Percentiles rank a stretch among this genome's conserved stretches.
Conservation (phyloP, 2,797 vertebrate genomes). For the Peromyscus aztecus region DNA sequence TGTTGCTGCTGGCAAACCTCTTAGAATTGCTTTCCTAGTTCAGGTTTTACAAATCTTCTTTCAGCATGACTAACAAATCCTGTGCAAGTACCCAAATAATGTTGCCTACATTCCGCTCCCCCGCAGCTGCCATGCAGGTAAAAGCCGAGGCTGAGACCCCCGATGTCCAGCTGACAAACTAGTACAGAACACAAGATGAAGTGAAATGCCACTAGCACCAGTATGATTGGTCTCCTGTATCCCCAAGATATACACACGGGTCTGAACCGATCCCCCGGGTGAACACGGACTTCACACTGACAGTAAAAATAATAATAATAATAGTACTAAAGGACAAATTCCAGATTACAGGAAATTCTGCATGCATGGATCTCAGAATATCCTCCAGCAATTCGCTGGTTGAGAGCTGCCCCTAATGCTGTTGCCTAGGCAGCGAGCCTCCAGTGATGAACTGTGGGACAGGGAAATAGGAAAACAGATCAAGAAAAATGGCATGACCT, state of each 20-base stretch:
- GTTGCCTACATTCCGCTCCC: conserved; percentile 9
- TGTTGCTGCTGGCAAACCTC: background rate
- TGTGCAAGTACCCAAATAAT: background rate
- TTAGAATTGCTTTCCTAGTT: background rate
- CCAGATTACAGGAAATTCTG: background rate
- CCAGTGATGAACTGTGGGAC: conserved; percentile 60
- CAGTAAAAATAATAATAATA: no score
- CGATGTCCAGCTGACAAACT: conserved; percentile 39
- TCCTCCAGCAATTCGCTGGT: background rate
- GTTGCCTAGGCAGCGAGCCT: conserved; percentile 75
- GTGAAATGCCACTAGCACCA: conserved; percentile 29
- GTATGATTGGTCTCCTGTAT: background rate
- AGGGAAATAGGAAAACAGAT: conserved; percentile 68
- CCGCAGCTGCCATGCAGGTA: background rate
- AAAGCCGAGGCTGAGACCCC: background rate
- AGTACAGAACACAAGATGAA: background rate
- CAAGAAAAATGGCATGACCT: conserved; percentile 76
- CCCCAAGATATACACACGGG: background rate
- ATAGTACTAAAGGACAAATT: background rate
- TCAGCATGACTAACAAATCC: background rate
- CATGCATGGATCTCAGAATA: background rate
- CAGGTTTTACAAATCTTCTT: background rate
- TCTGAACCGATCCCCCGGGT: background rate
- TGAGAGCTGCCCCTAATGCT: conserved; percentile 25
- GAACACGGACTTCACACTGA: background rate